A percentile compares a stretch with the other conserved stretches of the same genome.
Conservation (phyloP, 2,113 vertebrate genomes). For the Periophthalmus modestus region DNA sequence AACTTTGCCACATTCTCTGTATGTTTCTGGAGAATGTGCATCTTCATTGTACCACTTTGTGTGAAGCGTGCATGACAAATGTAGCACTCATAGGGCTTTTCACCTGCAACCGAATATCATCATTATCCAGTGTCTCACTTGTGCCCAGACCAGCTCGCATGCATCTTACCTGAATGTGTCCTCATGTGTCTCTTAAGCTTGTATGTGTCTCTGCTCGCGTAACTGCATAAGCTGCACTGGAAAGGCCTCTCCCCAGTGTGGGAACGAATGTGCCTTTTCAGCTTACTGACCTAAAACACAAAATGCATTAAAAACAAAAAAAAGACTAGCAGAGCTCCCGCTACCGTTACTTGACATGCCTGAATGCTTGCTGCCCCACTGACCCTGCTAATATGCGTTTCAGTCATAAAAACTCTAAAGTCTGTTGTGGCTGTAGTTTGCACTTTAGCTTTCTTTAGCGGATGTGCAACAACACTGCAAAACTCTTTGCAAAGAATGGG, state of each 20-base stretch:
- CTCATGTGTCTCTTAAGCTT: conserved; percentile 99
- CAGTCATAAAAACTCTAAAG: too few species aligned
- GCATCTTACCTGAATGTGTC: conserved; percentile 90
- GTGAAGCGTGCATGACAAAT: conserved; percentile 99
- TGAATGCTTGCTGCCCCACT: too few species aligned
- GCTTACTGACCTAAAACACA: conserved; percentile 89
- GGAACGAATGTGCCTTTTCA: conserved; percentile 98
- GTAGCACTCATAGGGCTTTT: conserved; percentile 99
- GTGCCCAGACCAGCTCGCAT: background rate
- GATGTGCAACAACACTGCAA: background rate
- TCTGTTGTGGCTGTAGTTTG: too few species aligned
- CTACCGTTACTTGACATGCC: too few species aligned
- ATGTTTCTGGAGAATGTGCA: conserved; percentile 99
- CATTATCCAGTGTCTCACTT: background rate
- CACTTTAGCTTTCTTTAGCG: too few species aligned
- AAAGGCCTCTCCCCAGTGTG: conserved; percentile 98
- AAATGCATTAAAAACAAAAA: background rate
- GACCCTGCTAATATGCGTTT: too few species aligned
- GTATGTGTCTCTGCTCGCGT: conserved; percentile 98
- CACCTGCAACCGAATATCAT: conserved; percentile 75
- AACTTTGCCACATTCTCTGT: conserved; percentile 99
- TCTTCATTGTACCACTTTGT: conserved; percentile 99
- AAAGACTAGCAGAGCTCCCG: too few species aligned
- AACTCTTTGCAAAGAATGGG: background rate
- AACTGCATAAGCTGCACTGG: conserved; percentile 99